These are phyloP conservation scores for Cepaea hortensis DNA, from an alignment of 2,888 invertebrate genomes.

Conservation along the genomic window DNA sequence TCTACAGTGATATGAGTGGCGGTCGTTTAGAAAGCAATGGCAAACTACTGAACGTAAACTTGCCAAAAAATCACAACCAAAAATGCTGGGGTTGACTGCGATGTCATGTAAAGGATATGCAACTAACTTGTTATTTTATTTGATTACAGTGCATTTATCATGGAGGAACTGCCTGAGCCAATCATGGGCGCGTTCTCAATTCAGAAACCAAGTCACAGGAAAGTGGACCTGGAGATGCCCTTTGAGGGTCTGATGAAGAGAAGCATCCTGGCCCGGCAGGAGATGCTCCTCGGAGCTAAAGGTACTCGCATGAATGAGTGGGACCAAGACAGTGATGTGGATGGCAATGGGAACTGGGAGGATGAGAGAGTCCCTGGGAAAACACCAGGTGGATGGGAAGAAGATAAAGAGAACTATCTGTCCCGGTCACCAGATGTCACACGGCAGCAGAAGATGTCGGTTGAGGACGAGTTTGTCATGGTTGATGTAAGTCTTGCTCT, in stretches of 20 bases:
- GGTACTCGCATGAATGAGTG: not conserved
- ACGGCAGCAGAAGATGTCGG: constrained; percentile 21
- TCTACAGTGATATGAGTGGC: no score
- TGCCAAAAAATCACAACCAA: no score
- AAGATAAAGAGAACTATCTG: constrained; percentile 42
- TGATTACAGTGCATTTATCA: constrained; percentile 34
- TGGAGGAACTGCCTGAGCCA: constrained; percentile 48
- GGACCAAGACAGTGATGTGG: constrained; percentile 2
- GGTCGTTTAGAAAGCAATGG: no score
- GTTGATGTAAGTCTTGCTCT: constrained; percentile 43
- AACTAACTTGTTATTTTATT: not conserved
- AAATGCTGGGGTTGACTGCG: no score
- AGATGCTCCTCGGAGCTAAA: not conserved
- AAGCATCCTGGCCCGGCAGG: constrained; percentile 42
- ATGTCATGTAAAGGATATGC: no score
- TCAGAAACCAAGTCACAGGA: constrained; percentile 14
- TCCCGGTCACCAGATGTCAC: not conserved
- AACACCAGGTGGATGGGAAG: not conserved
- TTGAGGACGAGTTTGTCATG: constrained; percentile 48
- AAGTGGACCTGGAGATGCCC: constrained; percentile 24
- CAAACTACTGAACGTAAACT: no score
- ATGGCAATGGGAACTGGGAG: not conserved
- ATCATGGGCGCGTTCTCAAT: constrained; percentile 46
- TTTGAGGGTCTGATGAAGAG: constrained; percentile 48
- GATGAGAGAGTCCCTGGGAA: not conserved